Percentiles rank a stretch among this genome's conserved stretches.
These are phyloP conservation scores for Centropyge bicolor DNA, from an alignment of 2,797 vertebrate species.

Conservation along the genomic window DNA sequence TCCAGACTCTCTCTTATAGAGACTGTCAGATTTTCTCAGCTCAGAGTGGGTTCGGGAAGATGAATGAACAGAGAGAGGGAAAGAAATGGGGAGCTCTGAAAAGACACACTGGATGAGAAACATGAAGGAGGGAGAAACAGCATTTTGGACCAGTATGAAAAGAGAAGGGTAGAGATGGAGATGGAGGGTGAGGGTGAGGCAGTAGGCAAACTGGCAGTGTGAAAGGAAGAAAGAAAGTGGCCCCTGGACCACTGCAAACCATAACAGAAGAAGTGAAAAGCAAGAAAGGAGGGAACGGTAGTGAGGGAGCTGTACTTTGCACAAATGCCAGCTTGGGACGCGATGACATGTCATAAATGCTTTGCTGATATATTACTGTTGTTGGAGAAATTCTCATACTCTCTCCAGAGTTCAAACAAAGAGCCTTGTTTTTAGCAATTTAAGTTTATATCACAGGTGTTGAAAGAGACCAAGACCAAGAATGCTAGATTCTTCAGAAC, in stretches of 20 bases:
- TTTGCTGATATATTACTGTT: neutral
- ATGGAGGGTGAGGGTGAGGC: neutral
- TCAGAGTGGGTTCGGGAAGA: conserved; percentile 20
- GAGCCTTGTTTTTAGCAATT: neutral
- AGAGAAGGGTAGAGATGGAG: neutral
- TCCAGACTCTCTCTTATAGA: conserved; percentile 14
- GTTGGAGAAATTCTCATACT: neutral
- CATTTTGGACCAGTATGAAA: neutral
- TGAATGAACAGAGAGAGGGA: conserved; percentile 24
- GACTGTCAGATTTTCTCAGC: conserved; percentile 32
- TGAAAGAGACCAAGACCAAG: neutral
- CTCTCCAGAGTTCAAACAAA: neutral
- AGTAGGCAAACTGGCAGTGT: conserved; percentile 4
- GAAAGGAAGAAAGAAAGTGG: conserved; percentile 3
- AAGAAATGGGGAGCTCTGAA: neutral
- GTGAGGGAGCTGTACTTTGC: conserved; percentile 8
- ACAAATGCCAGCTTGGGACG: neutral
- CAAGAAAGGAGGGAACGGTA: neutral
- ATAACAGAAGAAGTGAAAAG: neutral
- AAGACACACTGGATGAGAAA: conserved; percentile 12
- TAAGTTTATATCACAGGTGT: conserved; percentile 1
- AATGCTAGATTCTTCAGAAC: neutral
- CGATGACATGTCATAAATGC: neutral
- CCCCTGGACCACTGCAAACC: conserved; percentile 1
- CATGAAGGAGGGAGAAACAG: conserved; percentile 16